A percentile compares a stretch with the other conserved stretches of the same genome.
Evolutionary conservation across 2,888 invertebrate species (phyloP).

Genomic region (Elmis aenea): DNA sequence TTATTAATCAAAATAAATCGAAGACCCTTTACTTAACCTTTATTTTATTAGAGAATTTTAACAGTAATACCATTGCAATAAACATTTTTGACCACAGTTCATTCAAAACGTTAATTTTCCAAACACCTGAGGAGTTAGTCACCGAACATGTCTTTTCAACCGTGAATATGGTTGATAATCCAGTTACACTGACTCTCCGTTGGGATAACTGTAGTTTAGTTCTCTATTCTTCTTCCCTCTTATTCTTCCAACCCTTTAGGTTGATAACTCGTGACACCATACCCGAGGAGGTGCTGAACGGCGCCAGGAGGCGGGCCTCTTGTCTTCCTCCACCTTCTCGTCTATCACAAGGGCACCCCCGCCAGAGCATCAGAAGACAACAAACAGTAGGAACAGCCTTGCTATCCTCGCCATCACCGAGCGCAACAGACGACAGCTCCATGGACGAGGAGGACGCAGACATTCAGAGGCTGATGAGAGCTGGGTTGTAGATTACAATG

Average conservation of each 20-base stretch:
- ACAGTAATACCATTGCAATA: too few relatives aligned
- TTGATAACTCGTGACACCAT: slow-evolving; percentile 64
- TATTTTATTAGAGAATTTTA: too few relatives aligned
- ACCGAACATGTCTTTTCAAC: too few relatives aligned
- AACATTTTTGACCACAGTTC: too few relatives aligned
- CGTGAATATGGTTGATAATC: too few relatives aligned
- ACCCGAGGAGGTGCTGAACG: slow-evolving; percentile 56
- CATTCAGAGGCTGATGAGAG: slow-evolving; percentile 41
- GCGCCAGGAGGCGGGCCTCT: slow-evolving; percentile 35
- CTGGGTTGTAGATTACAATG: slow-evolving; percentile 35
- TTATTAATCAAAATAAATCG: too few relatives aligned
- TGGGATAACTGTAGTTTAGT: too few relatives aligned
- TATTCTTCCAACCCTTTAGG: slow-evolving; percentile 42
- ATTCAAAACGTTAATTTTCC: too few relatives aligned
- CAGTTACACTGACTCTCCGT: too few relatives aligned
- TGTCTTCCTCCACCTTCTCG: slow-evolving; percentile 39
- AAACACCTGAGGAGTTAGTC: too few relatives aligned
- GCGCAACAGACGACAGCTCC: slow-evolving; percentile 44
- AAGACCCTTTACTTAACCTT: too few relatives aligned
- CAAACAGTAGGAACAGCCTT: slow-evolving; percentile 60
- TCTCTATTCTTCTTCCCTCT: slow-evolving; percentile 2
- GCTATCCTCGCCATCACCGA: slow-evolving; percentile 57
- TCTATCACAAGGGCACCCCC: slow-evolving; percentile 50
- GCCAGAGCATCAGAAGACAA: slow-evolving; percentile 57
- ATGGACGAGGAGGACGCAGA: slow-evolving; percentile 39